Percentiles rank a stretch among this genome's conserved stretches.
Conservation (phyloP, 2,888 invertebrate genomes). For the Tiphia femorata region DNA sequence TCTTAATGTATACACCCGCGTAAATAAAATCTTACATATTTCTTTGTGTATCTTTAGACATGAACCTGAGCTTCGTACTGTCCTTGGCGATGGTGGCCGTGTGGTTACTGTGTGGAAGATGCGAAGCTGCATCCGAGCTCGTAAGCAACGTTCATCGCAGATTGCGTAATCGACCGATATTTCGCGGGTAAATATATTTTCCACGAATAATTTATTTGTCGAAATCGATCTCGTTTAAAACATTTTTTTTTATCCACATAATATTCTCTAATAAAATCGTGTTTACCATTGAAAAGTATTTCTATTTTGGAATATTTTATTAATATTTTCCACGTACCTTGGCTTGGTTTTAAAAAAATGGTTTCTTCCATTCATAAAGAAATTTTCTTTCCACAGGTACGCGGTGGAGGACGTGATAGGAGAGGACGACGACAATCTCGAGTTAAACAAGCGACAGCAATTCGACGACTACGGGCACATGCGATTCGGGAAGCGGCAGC, state of each 20-base stretch:
- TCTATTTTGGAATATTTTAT: neutral
- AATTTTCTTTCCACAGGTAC: too few relatives aligned
- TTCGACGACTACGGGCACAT: conserved; percentile 84
- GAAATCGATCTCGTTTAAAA: neutral
- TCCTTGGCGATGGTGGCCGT: conserved; percentile 38
- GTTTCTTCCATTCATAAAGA: too few relatives aligned
- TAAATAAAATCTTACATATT: too few relatives aligned
- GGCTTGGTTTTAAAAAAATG: too few relatives aligned
- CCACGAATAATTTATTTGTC: neutral
- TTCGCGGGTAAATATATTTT: conserved; percentile 30
- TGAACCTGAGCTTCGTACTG: conserved; percentile 41
- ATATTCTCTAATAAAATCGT: neutral
- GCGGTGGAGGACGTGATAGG: conserved; percentile 49
- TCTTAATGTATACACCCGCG: too few relatives aligned
- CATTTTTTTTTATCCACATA: neutral
- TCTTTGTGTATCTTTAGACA: conserved; percentile 33
- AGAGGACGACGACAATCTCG: conserved; percentile 70
- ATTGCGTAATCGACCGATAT: conserved; percentile 34
- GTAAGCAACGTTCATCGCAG: conserved; percentile 37
- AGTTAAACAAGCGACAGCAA: conserved; percentile 70
- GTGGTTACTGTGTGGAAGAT: conserved; percentile 41
- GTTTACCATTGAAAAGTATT: neutral
- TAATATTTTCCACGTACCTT: too few relatives aligned
- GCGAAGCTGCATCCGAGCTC: conserved; percentile 38
- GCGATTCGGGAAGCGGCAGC: conserved; percentile 58